A percentile compares a stretch with the other conserved stretches of the same genome.
Evolutionary conservation across 2,113 vertebrate species (phyloP).

Genomic region (Aphyosemion australe): DNA sequence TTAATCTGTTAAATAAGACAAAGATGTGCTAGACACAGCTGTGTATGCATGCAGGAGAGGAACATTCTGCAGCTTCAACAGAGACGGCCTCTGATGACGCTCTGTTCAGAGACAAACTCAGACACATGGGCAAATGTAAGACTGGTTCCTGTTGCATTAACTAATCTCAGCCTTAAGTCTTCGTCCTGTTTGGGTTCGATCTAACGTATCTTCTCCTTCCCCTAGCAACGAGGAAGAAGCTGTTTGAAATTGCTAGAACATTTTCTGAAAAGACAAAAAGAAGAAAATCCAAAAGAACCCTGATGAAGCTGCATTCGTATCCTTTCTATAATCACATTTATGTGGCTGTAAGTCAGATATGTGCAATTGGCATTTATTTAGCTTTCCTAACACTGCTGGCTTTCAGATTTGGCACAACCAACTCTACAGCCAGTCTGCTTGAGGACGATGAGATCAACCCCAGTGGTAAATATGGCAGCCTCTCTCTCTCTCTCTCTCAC

Average conservation of each 20-base stretch:
- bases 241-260: slow-evolving; percentile 94
- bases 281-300: slow-evolving; percentile 90
- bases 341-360: background rate
- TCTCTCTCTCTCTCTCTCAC: background rate
- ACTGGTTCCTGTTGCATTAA: background rate
- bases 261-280: slow-evolving; percentile 97
- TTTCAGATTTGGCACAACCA: slow-evolving; percentile 86
- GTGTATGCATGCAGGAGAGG: slow-evolving; percentile 78
- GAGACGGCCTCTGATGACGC: slow-evolving; percentile 92
- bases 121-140: slow-evolving; percentile 99
- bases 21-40: slow-evolving; percentile 14
- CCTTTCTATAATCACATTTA: slow-evolving; percentile 69
- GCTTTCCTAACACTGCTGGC: slow-evolving; percentile 41
- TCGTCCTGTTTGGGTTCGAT: background rate
- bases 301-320: slow-evolving; percentile 94
- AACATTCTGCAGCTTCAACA: slow-evolving; percentile 67
- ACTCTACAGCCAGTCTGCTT: slow-evolving; percentile 94
- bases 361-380: no score
- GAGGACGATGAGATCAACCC: slow-evolving; percentile 90
- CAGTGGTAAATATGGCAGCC: slow-evolving; percentile 80
- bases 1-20: background rate
- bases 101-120: slow-evolving; percentile 96
- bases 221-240: slow-evolving; percentile 92
- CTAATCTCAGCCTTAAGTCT: background rate
- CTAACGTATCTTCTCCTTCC: slow-evolving; percentile 11